These are phyloP conservation scores for Tortricodes alternella DNA, from an alignment of 2,888 invertebrate species.

Conservation along the genomic window DNA sequence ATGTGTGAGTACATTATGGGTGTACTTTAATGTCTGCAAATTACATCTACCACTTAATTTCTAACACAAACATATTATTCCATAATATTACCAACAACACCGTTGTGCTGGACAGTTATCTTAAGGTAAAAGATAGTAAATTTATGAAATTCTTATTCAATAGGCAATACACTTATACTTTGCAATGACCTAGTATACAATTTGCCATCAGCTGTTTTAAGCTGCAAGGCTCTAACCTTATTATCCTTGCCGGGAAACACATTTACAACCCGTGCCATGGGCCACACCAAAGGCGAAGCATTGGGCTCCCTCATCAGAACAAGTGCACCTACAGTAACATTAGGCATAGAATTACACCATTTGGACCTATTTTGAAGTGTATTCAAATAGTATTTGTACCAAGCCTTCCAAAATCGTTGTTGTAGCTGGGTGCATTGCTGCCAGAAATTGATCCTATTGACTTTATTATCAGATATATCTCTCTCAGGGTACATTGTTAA, in stretches of 20 bases:
- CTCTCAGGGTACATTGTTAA: constrained; percentile 25
- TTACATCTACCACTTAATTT: no score
- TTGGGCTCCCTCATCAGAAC: constrained; percentile 25
- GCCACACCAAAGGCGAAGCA: constrained; percentile 23
- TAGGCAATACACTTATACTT: not conserved
- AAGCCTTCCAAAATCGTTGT: constrained; percentile 22
- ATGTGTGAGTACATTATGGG: no score
- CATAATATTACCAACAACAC: no score
- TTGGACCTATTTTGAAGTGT: constrained; percentile 21
- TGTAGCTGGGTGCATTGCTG: constrained; percentile 9
- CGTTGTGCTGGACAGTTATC: no score
- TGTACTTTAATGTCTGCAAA: no score
- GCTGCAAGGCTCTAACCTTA: constrained; percentile 16
- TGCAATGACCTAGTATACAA: constrained; percentile 9
- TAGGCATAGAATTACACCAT: constrained; percentile 18
- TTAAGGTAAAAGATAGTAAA: no score
- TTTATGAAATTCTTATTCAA: not conserved
- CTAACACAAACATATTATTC: no score
- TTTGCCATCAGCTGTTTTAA: constrained; percentile 12
- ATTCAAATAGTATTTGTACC: constrained; percentile 26
- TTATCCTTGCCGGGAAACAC: constrained; percentile 29
- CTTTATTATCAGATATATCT: constrained; percentile 12
- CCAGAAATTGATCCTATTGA: constrained; percentile 25
- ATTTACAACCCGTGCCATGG: constrained; percentile 24
- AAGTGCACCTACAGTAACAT: constrained; percentile 23